phyloP scores from a whole-genome alignment of 1,140 invertebrate species.

The Diabrotica undecimpunctata region DNA sequence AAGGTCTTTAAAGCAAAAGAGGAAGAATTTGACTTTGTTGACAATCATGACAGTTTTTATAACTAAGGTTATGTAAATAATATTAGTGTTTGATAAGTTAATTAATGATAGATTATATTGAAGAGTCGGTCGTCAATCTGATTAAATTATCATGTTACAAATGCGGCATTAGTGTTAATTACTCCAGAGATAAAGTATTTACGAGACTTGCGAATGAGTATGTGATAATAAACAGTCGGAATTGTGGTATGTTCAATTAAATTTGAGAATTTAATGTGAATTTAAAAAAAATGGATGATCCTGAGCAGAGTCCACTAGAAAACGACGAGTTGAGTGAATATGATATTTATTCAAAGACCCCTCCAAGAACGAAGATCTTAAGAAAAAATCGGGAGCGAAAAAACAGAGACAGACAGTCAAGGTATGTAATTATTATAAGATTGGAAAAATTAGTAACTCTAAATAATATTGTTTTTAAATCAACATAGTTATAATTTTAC shows the following conservation, averaged over 20 bases:
- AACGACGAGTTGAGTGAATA: constrained; percentile 40
- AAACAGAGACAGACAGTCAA: constrained; percentile 30
- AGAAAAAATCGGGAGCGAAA: constrained; percentile 52
- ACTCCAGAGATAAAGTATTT: no score
- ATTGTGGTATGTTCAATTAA: background rate
- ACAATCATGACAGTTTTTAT: background rate
- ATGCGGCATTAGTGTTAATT: no score
- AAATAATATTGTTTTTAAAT: no score
- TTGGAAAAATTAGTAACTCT: no score
- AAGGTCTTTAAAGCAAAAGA: background rate
- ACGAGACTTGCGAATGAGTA: background rate
- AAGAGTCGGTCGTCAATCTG: no score
- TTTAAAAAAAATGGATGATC: constrained; percentile 1
- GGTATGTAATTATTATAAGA: constrained; percentile 10
- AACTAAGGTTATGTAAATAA: constrained; percentile 1
- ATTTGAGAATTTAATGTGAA: background rate
- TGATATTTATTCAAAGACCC: constrained; percentile 52
- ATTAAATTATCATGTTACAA: no score
- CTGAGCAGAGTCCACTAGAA: constrained; percentile 24
- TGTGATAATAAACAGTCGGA: background rate
- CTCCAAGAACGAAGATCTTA: constrained; percentile 52
- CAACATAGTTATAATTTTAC: no score
- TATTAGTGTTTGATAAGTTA: background rate
- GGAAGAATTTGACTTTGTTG: background rate
- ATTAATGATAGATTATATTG: no score